phyloP scores from a whole-genome alignment of 2,797 vertebrate species.

The Psittacula derbiana region DNA sequence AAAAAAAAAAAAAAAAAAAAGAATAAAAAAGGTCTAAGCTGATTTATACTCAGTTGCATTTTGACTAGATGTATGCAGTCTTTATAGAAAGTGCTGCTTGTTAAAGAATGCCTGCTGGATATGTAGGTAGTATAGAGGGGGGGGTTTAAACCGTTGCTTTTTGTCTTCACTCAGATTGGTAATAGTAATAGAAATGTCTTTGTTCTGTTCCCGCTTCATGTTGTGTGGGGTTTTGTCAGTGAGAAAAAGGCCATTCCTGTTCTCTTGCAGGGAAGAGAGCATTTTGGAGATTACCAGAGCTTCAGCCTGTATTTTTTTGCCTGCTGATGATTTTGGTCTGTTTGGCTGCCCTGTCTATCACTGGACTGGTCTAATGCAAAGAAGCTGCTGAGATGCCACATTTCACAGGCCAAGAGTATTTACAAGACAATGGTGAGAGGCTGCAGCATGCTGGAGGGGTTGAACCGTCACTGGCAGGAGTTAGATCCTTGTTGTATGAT shows the following conservation, averaged over 20 bases:
- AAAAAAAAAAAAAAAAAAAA: background rate
- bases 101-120: background rate
- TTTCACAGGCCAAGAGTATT: conserved; percentile 44
- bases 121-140: rapidly evolving
- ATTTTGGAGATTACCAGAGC: background rate
- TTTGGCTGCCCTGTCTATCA: background rate
- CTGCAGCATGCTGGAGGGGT: conserved; percentile 50
- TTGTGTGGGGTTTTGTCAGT: background rate
- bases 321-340: background rate
- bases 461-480: conserved; percentile 47
- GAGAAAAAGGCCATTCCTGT: background rate
- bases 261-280: background rate
- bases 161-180: background rate
- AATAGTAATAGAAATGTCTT: background rate
- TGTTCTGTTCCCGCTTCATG: background rate
- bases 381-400: conserved; percentile 17
- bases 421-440: conserved; percentile 53
- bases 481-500: conserved; percentile 60
- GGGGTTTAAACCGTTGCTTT: background rate
- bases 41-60: background rate
- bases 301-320: background rate
- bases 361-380: background rate
- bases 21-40: rapidly evolving
- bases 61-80: background rate
- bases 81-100: background rate